phyloP scores from a whole-genome alignment of 2,113 vertebrate species.

The Verasper variegatus region DNA sequence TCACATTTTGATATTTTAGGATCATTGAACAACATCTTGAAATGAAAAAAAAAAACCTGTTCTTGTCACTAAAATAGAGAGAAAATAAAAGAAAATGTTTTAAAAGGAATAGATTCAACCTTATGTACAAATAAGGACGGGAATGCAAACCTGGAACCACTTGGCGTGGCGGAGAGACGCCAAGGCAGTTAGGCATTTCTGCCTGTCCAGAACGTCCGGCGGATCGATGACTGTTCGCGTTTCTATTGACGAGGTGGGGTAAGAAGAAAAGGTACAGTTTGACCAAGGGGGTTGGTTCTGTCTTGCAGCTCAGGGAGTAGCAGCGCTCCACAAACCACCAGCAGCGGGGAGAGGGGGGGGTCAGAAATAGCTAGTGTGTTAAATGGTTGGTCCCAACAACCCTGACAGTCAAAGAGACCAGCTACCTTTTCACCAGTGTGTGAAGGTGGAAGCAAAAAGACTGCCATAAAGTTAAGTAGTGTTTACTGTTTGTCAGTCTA shows the following conservation, averaged over 20 bases:
- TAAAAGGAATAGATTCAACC: conserved; percentile 63
- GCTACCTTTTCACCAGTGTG: conserved; percentile 2
- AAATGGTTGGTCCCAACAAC: conserved; percentile 59
- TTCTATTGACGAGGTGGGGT: conserved; percentile 97
- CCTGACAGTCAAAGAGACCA: background rate
- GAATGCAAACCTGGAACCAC: conserved; percentile 99
- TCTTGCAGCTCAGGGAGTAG: conserved; percentile 91
- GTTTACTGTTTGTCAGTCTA: too few relatives aligned
- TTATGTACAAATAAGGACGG: conserved; percentile 94
- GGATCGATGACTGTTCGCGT: conserved; percentile 94
- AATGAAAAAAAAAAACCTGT: conserved; percentile 25
- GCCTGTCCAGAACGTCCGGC: conserved; percentile 99
- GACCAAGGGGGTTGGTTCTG: conserved; percentile 99
- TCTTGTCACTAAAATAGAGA: conserved; percentile 35
- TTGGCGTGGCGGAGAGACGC: conserved; percentile 99
- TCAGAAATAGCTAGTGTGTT: conserved; percentile 4
- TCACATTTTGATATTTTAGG: conserved; percentile 15
- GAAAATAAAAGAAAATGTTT: conserved; percentile 42
- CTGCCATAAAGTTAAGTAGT: conserved; percentile 17
- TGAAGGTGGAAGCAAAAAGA: conserved; percentile 11
- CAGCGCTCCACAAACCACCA: conserved; percentile 85
- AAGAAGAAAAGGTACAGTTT: conserved; percentile 99
- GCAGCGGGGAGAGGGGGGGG: conserved; percentile 77
- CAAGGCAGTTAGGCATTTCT: conserved; percentile 99
- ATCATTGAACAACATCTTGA: conserved; percentile 11